Conservation (phyloP, 1,140 invertebrate species). For the Psix sp. region DNA sequence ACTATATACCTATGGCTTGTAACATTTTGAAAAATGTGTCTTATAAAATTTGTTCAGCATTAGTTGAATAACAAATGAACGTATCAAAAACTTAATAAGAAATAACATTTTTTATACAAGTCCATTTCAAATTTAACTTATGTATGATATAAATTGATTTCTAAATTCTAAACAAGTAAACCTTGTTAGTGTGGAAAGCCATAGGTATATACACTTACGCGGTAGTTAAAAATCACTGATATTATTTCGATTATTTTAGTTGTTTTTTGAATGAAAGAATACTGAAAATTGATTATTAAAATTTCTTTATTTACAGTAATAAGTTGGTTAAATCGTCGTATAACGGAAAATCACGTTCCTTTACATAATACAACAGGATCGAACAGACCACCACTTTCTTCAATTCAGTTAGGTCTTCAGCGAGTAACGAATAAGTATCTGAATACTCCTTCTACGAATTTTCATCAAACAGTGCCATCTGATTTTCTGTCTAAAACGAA, state of each 20-base stretch:
- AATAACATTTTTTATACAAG: no score
- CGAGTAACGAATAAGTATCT: conserved; percentile 68
- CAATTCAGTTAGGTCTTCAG: conserved; percentile 70
- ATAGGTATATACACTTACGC: no score
- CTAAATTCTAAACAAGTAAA: no score
- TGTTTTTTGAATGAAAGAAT: no score
- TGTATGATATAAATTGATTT: no score
- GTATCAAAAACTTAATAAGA: not conserved
- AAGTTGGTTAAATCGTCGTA: conserved; percentile 74
- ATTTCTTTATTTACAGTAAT: conserved; percentile 67
- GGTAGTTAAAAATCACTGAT: no score
- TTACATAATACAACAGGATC: conserved; percentile 61
- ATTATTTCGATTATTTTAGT: no score
- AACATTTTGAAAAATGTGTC: not conserved
- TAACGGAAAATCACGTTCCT: conserved; percentile 69
- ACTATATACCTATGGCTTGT: conserved; percentile 15
- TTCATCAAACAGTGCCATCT: conserved; percentile 48
- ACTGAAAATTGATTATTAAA: no score
- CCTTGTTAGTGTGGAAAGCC: no score
- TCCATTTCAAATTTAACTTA: no score
- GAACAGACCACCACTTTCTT: conserved; percentile 61
- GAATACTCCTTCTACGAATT: conserved; percentile 63
- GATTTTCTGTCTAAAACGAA: conserved; percentile 67
- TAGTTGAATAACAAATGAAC: not conserved
- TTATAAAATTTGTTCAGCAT: no score